Evolutionary conservation across 2,888 invertebrate species (phyloP), one percentile per base, ranked within the genome.

Genomic region (Nowickia ferox): DNA sequence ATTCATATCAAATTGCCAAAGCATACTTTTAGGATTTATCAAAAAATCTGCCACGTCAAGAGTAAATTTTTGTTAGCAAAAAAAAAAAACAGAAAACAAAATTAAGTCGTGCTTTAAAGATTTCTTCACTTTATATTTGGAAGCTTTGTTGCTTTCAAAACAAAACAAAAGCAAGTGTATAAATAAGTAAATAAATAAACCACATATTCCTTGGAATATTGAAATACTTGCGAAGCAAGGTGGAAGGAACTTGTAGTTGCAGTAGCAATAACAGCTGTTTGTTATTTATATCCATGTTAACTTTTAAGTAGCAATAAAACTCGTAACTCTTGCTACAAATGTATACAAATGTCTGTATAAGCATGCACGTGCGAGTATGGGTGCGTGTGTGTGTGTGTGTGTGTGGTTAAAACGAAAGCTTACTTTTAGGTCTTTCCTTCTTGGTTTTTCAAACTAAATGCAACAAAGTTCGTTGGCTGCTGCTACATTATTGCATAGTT

Each of bases 281-380:
- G 63, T 82, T 82, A 77, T 83, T 72, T 83, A 77, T 83, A 65
- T 10, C 71, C 59, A 65, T 72, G 77, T 83, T 77, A 76, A 83
- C 77, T 77, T 77, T 83, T 77, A 83, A 83, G 83, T 83, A 77
- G 77, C 83, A 72, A 77, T 71, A 79, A 46, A 80, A 61, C 51
- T 59, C 15, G 11, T 59, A 74, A 68, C 30, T 68, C 57, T 68
- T 51, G 51, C 19, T 66, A 17, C 30, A 74, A 40, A 30, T 30
- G 6, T 30, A 6, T 22, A 63, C 42, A 57, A n/a, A 11, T 13
- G 61, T 8, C n/a, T 59, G 15, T 1, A 17, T 30, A 30, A 30
- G 30, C 30, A 22, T 48, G 2, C 42, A 19, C 65, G 6, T 63
- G 63, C 6, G 19, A 13, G 15, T 44, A 1, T 65, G 5, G 22